A percentile compares a stretch with the other conserved stretches of the same genome.
Conservation (phyloP, 2,888 invertebrate species). For the Polydrusus pterygomalis region DNA sequence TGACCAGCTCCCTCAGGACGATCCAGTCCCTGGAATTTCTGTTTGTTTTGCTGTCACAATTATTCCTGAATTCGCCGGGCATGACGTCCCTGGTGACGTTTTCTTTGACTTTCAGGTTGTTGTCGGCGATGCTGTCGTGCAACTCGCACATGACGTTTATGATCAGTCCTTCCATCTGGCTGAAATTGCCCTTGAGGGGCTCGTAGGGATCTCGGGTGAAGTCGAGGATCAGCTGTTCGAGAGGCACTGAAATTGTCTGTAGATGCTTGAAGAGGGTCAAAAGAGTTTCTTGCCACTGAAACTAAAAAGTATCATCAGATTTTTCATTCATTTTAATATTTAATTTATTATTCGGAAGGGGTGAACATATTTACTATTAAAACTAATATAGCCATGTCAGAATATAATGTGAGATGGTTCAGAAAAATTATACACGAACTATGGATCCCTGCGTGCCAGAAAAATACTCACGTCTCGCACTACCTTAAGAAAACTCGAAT, state of each 20-base stretch:
- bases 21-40: constrained; percentile 77
- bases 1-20: constrained; percentile 79
- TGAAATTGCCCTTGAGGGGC: constrained; percentile 72
- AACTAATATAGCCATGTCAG: too few relatives aligned
- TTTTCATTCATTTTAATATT: too few relatives aligned
- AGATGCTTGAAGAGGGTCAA: constrained; percentile 79
- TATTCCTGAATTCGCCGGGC: constrained; percentile 69
- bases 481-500: too few relatives aligned
- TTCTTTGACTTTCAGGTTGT: constrained; percentile 73
- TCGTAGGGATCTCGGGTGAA: constrained; percentile 72
- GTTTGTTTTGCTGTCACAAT: constrained; percentile 66
- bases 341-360: too few relatives aligned
- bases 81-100: constrained; percentile 73
- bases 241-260: constrained; percentile 82
- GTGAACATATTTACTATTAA: too few relatives aligned
- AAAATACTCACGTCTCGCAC: too few relatives aligned
- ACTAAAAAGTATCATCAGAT: too few relatives aligned
- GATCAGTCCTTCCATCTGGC: constrained; percentile 76
- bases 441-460: too few relatives aligned
- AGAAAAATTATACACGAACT: background rate
- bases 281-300: constrained; percentile 74
- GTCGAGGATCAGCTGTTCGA: constrained; percentile 80
- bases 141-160: constrained; percentile 81
- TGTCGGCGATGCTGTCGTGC: constrained; percentile 76
- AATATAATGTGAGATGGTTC: constrained; percentile 11